Percentiles rank a stretch among this genome's conserved stretches.
phyloP scores from a whole-genome alignment of 2,888 invertebrate genomes.

The Netelia virgata region DNA sequence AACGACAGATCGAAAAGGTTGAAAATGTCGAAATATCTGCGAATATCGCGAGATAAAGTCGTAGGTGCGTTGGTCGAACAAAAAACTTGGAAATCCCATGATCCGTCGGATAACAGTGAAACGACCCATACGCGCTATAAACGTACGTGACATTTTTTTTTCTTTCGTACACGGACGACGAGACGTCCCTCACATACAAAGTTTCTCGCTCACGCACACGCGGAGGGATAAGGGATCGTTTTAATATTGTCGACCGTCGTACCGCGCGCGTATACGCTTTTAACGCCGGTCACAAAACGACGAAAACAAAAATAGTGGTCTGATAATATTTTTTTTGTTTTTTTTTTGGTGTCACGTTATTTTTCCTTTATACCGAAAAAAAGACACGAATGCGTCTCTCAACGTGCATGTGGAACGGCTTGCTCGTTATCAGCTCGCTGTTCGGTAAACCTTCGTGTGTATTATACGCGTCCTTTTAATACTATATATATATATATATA shows the following conservation, averaged over 20 bases:
- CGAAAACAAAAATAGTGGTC: conserved; percentile 35
- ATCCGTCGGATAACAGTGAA: no score
- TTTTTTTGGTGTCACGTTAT: conserved; percentile 8
- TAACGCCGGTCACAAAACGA: conserved; percentile 21
- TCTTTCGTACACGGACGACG: not conserved
- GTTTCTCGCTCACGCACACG: conserved; percentile 26
- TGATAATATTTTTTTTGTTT: conserved; percentile 37
- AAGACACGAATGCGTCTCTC: conserved; percentile 32
- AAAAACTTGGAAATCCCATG: no score
- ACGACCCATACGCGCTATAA: no score
- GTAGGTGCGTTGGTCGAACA: no score
- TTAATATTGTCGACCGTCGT: conserved; percentile 57
- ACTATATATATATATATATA: not conserved
- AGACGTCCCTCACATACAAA: not conserved
- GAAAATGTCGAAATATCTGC: no score
- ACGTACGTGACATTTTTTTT: not conserved
- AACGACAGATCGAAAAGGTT: no score
- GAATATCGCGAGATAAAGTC: no score
- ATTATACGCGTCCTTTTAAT: conserved; percentile 25
- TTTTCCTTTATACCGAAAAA: conserved; percentile 10
- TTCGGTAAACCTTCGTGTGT: conserved; percentile 39
- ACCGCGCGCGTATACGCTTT: conserved; percentile 14
- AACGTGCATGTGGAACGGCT: conserved; percentile 14
- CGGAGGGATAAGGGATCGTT: conserved; percentile 59
- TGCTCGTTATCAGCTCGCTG: conserved; percentile 61